A percentile compares a stretch with the other conserved stretches of the same genome.
Evolutionary conservation across 2,113 vertebrate species (phyloP).

Genomic region (Pimephales promelas): DNA sequence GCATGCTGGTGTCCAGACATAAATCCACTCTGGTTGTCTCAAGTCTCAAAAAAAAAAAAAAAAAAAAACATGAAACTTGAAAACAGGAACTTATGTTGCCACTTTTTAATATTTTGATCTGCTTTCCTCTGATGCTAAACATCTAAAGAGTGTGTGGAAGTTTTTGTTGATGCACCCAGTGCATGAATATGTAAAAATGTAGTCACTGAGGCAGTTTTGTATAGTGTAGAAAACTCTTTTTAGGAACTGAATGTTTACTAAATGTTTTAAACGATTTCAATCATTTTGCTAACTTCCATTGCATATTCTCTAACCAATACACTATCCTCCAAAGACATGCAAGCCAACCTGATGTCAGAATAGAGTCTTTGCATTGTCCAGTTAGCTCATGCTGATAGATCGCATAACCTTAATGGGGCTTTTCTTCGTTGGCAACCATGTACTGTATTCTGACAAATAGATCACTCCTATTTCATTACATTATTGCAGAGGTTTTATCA

Average conservation of each 20-base stretch:
- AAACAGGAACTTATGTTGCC: background rate
- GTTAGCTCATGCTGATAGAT: background rate
- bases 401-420: background rate
- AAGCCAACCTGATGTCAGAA: background rate
- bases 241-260: background rate
- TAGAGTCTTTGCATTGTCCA: background rate
- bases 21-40: background rate
- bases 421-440: background rate
- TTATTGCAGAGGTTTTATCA: constrained; percentile 1
- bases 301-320: background rate
- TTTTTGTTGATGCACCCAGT: background rate
- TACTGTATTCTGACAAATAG: background rate
- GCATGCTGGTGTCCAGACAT: background rate
- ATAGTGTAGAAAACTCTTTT: background rate
- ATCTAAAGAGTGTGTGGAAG: background rate
- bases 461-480: background rate
- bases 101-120: background rate
- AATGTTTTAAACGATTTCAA: background rate
- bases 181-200: background rate
- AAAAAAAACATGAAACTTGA: background rate
- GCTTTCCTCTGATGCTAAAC: background rate
- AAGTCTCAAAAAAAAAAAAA: background rate
- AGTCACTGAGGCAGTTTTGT: background rate
- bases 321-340: background rate
- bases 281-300: background rate